Conservation (phyloP, 1,140 invertebrate species). For the Liolophura sinensis region DNA sequence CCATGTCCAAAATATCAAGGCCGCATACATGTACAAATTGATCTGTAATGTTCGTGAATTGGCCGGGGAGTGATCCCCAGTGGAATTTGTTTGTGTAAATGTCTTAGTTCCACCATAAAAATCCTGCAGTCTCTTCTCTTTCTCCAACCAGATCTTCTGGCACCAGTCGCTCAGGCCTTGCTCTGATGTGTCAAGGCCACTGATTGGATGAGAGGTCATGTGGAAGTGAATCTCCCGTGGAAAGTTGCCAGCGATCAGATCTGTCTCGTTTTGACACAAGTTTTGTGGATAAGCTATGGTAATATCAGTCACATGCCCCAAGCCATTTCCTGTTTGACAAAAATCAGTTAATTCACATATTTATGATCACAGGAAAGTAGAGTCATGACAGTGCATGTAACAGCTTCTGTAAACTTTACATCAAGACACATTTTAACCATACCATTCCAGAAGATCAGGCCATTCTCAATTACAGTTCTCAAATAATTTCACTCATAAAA, state of each 20-base stretch:
- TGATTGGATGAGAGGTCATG: conserved; percentile 25
- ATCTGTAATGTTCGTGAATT: too few relatives aligned
- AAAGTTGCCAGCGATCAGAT: conserved; percentile 39
- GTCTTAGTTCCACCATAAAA: too few relatives aligned
- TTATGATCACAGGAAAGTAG: not conserved
- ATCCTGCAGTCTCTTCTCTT: conserved; percentile 26
- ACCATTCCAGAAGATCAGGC: too few relatives aligned
- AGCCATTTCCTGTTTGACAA: conserved; percentile 32
- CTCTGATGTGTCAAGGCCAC: conserved; percentile 20
- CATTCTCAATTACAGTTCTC: not conserved
- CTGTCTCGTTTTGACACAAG: conserved; percentile 42
- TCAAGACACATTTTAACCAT: not conserved
- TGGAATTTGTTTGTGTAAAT: too few relatives aligned
- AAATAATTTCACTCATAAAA: not conserved
- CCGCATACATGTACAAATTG: too few relatives aligned
- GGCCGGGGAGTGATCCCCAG: too few relatives aligned
- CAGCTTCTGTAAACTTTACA: not conserved
- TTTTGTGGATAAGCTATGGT: conserved; percentile 46
- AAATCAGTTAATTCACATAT: conserved; percentile 8
- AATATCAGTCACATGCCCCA: conserved; percentile 46
- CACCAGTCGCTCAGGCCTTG: conserved; percentile 40
- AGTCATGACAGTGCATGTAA: not conserved
- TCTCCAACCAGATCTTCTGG: conserved; percentile 35
- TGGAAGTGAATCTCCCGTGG: conserved; percentile 49
- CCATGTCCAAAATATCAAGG: too few relatives aligned